Evolutionary conservation across 1,140 invertebrate genomes (phyloP).

Genomic region (Drosophila yakuba): DNA sequence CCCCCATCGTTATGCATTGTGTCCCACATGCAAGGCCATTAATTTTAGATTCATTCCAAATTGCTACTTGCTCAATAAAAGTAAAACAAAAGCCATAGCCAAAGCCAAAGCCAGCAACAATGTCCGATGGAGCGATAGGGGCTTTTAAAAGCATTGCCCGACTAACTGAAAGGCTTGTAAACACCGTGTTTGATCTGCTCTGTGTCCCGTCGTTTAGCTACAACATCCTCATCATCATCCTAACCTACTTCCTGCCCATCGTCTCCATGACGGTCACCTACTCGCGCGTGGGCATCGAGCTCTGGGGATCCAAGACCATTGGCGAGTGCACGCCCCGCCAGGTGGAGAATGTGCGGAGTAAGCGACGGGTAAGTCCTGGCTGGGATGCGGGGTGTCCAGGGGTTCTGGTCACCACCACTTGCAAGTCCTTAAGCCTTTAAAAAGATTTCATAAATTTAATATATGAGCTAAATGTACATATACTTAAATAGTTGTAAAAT

Average conservation of each 20-base stretch:
- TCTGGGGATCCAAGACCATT: conserved; percentile 98
- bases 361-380: conserved; percentile 91
- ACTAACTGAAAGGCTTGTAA: conserved; percentile 50
- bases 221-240: conserved; percentile 93
- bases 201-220: conserved; percentile 87
- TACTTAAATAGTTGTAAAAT: too few species aligned
- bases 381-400: not conserved
- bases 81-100: conserved; percentile 23
- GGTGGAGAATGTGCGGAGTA: conserved; percentile 95
- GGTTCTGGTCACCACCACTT: not conserved
- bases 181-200: conserved; percentile 30
- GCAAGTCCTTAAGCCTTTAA: not conserved
- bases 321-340: conserved; percentile 96
- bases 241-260: conserved; percentile 98
- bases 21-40: conserved; percentile 69
- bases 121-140: conserved; percentile 37
- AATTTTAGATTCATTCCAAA: conserved; percentile 63
- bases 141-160: conserved; percentile 40
- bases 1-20: conserved; percentile 31
- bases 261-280: conserved; percentile 96
- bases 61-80: conserved; percentile 60
- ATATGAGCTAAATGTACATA: too few species aligned
- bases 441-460: too few species aligned
- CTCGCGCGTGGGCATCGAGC: conserved; percentile 93
- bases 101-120: conserved; percentile 22